phyloP scores from a whole-genome alignment of 2,113 vertebrate genomes.

The Columba livia region DNA sequence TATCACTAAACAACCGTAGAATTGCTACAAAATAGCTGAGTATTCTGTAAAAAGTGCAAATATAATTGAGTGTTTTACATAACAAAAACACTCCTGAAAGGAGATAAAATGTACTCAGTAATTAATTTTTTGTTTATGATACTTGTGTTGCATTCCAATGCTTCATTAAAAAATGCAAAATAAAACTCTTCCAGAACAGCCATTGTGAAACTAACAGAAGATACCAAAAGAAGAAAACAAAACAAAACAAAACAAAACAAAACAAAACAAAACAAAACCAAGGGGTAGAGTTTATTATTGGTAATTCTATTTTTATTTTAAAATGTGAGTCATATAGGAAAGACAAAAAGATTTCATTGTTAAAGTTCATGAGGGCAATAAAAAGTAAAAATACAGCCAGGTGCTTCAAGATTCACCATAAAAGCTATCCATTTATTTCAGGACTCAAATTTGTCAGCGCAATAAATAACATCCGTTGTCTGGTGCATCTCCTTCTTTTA shows the following conservation, averaged over 20 bases:
- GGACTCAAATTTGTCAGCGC: constrained; percentile 63
- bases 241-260: neutral
- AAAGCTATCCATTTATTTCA: constrained; percentile 56
- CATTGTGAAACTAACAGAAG: neutral
- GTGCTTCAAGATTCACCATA: constrained; percentile 28
- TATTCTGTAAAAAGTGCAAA: constrained; percentile 35
- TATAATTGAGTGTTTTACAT: constrained; percentile 54
- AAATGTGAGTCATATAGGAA: neutral
- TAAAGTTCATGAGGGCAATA: constrained; percentile 69
- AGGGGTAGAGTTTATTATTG: fast-evolving
- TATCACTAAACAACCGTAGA: constrained; percentile 20
- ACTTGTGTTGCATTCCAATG: constrained; percentile 6
- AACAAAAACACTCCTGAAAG: constrained; percentile 41
- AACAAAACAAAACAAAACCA: neutral
- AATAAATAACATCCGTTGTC: constrained; percentile 60
- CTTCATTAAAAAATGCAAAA: constrained; percentile 34
- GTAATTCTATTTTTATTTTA: neutral
- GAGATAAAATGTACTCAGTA: constrained; percentile 22
- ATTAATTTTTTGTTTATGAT: constrained; percentile 58
- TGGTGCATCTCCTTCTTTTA: constrained; percentile 44
- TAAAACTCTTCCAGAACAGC: neutral
- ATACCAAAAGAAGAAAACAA: neutral
- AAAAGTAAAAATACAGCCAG: constrained; percentile 38
- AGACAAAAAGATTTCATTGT: constrained; percentile 63
- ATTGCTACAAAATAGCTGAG: constrained; percentile 8